phyloP scores from a whole-genome alignment of 1,140 invertebrate species.

The Diachasma alloeum region DNA sequence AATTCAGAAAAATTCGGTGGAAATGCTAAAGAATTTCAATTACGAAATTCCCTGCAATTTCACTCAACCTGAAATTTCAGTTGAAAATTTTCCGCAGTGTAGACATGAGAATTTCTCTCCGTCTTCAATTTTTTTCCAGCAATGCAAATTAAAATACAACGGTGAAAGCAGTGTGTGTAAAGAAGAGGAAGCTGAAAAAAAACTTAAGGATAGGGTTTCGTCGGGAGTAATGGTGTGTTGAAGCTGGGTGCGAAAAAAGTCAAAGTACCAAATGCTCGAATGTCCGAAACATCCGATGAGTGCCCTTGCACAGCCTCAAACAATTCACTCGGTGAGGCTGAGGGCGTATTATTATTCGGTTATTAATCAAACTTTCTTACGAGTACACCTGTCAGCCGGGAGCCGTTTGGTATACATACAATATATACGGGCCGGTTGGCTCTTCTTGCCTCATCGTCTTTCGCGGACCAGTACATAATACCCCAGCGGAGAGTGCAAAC shows the following conservation, averaged over 20 bases:
- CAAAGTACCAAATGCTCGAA: background rate
- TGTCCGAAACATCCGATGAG: constrained; percentile 7
- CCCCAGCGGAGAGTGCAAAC: background rate
- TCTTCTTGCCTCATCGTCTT: constrained; percentile 40
- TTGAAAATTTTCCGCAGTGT: too few relatives aligned
- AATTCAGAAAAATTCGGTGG: too few relatives aligned
- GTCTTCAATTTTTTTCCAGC: too few relatives aligned
- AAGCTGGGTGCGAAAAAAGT: background rate
- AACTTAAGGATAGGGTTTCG: too few relatives aligned
- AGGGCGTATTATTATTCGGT: constrained; percentile 51
- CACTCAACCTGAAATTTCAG: too few relatives aligned
- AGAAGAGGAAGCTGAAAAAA: too few relatives aligned
- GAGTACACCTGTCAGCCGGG: constrained; percentile 36
- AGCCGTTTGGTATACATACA: constrained; percentile 33
- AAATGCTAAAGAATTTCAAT: too few relatives aligned
- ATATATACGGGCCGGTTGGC: background rate
- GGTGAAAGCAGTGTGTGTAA: background rate
- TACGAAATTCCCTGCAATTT: too few relatives aligned
- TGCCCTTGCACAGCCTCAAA: background rate
- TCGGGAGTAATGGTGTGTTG: too few relatives aligned
- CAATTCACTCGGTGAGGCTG: background rate
- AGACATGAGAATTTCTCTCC: too few relatives aligned
- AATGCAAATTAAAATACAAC: too few relatives aligned
- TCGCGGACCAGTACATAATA: constrained; percentile 12
- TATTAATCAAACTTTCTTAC: constrained; percentile 55